Evolutionary conservation across 2,888 invertebrate genomes (phyloP).

Genomic region (Scaptomyza caliginosa): DNA sequence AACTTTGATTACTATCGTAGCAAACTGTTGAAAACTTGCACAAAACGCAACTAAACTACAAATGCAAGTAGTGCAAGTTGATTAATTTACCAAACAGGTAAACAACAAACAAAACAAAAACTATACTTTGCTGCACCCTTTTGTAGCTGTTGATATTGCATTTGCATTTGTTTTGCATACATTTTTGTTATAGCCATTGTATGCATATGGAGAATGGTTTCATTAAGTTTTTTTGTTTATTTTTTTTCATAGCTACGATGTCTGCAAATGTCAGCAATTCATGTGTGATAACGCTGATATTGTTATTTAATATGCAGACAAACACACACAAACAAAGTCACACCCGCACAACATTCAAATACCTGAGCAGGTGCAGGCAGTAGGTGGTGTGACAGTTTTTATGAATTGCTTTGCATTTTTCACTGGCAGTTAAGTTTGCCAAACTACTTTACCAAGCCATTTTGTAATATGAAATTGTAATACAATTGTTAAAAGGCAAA

Average conservation of each 20-base stretch:
- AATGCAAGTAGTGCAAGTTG: conserved; percentile 47
- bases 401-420: conserved; percentile 61
- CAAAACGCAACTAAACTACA: background rate
- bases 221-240: conserved; percentile 69
- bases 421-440: conserved; percentile 32
- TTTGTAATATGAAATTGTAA: conserved; percentile 1
- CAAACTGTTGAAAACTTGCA: conserved; percentile 28
- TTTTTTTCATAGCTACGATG: conserved; percentile 45
- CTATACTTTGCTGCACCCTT: conserved; percentile 13
- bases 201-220: conserved; percentile 59
- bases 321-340: conserved; percentile 3
- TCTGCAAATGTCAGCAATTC: conserved; percentile 53
- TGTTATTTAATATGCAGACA: conserved; percentile 60
- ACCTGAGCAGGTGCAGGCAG: conserved; percentile 1
- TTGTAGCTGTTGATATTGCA: conserved; percentile 3
- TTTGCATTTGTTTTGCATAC: conserved; percentile 33
- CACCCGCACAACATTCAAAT: background rate
- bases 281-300: conserved; percentile 53
- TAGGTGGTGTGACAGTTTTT: conserved; percentile 28
- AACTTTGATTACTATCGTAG: conserved; percentile 56
- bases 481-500: background rate
- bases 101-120: background rate
- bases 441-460: conserved; percentile 16
- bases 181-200: conserved; percentile 48
- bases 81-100: conserved; percentile 43